Evolutionary conservation across 2,797 vertebrate species (phyloP).

Genomic region (Euphonia xanthogaster): DNA sequence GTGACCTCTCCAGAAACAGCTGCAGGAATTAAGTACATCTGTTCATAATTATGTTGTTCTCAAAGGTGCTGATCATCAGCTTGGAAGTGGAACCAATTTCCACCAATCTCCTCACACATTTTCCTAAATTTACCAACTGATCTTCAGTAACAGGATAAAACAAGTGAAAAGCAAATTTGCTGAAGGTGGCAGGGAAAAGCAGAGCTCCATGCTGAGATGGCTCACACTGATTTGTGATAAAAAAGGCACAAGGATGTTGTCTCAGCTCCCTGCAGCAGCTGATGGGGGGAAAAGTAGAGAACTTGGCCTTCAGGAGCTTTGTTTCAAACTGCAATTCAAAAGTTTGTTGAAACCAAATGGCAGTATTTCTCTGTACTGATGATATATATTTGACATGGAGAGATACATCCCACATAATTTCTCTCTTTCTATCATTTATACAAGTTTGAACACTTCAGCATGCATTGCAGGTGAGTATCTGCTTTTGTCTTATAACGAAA

Average conservation of each 20-base stretch:
- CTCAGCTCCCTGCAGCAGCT: background rate
- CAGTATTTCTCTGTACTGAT: background rate
- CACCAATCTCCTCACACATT: background rate
- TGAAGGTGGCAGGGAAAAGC: background rate
- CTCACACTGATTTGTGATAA: background rate
- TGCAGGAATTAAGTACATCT: background rate
- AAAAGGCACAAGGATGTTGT: background rate
- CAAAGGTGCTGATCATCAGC: background rate
- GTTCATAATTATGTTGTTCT: rapidly evolving
- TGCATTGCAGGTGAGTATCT: background rate
- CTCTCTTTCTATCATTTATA: background rate
- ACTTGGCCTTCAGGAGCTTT: background rate
- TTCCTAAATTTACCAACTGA: background rate
- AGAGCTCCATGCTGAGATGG: background rate
- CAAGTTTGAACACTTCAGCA: background rate
- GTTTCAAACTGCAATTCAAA: background rate
- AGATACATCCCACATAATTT: background rate
- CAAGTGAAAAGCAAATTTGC: background rate
- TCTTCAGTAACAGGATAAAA: background rate
- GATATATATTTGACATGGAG: background rate
- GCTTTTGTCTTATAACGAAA: background rate
- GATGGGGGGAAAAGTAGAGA: rapidly evolving
- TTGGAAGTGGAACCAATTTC: background rate
- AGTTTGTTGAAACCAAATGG: background rate
- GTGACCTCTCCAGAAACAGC: background rate